Conservation (phyloP, 1,140 invertebrate species). For the Cotesia glomerata region DNA sequence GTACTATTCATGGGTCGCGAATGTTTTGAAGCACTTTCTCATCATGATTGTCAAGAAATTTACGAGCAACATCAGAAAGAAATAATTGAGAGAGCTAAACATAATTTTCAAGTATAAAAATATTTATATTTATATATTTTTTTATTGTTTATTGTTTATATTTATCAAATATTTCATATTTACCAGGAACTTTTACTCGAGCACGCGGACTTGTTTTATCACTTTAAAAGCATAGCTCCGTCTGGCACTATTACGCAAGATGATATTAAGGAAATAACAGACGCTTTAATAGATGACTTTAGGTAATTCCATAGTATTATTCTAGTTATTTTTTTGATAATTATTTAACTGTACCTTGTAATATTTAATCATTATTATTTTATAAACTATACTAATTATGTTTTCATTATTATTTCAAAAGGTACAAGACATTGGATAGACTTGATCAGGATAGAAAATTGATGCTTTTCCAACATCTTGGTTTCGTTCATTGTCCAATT, state of each 20-base stretch:
- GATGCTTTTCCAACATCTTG: slow-evolving; percentile 93
- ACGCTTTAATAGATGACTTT: slow-evolving; percentile 89
- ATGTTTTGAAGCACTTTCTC: slow-evolving; percentile 90
- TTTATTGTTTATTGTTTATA: neutral
- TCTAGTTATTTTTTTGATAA: slow-evolving; percentile 18
- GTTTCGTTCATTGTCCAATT: slow-evolving; percentile 95
- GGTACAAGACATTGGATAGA: slow-evolving; percentile 91
- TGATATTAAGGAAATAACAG: slow-evolving; percentile 92
- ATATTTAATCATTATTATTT: slow-evolving; percentile 17
- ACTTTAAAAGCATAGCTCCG: slow-evolving; percentile 88
- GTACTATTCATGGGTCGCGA: slow-evolving; percentile 94
- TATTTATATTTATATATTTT: neutral
- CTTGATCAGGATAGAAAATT: slow-evolving; percentile 93
- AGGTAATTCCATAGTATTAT: slow-evolving; percentile 64
- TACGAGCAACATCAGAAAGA: slow-evolving; percentile 95
- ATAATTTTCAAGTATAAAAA: slow-evolving; percentile 80
- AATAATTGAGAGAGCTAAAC: slow-evolving; percentile 88
- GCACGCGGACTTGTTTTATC: slow-evolving; percentile 93
- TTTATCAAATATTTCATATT: slow-evolving; percentile 31
- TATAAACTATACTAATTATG: slow-evolving; percentile 12
- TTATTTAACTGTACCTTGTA: slow-evolving; percentile 8
- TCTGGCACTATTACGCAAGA: slow-evolving; percentile 91
- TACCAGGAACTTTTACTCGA: slow-evolving; percentile 88
- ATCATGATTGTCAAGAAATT: slow-evolving; percentile 89
- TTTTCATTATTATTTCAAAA: slow-evolving; percentile 46